Base-by-base conservation (phyloP, 2,113 vertebrate genomes). In the Phocoena phocoena region DNA sequence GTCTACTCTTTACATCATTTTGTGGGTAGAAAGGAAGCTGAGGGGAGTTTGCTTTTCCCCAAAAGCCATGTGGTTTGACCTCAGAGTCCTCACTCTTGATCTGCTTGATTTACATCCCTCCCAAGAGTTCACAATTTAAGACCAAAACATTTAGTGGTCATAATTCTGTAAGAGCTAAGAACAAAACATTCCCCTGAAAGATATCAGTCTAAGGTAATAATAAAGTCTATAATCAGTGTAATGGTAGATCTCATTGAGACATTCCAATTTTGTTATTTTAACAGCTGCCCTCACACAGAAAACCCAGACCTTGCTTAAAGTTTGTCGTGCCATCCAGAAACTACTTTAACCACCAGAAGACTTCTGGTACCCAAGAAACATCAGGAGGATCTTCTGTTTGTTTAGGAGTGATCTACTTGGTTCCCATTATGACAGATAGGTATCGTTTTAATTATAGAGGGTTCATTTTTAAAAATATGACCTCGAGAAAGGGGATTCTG, bases 211-310 rank as follows among this genome's bases (percentile, higher is more conserved):
- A 84, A 73, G 26, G 9, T 80, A 36, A 63, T 67, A 50, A n/a
- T 76, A 76, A 70, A 2, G 0, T 77, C 96, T 88, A 91, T 41
- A 62, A 41, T 79, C 33, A 88, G 20, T 70, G 50, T 84, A 60
- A 90, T 95, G 71, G 31, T 74, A 41, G 44, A 70, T 9, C 13
- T n/a, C 62, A 88, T 8, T 68, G 25, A 91, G 95, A 68, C 8
- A 41, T 80, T 94, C 21, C 31, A 44, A 79, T 63, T 94, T 96
- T 74, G 5, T 84, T 55, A 77, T 90, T 95, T 63, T 88, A 93
- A 96, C 2, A 90, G 81, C 25, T 70, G 11, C 26, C 0, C 2
- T 82, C 68, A 38, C 3, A 62, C 53, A 62, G 44, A 87, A 91
- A 68, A 33, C 82, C 2, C 33, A 91, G 71, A n/a, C 58, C 14